Percentiles rank a stretch among this genome's conserved stretches.
These are phyloP conservation scores for Gobius niger DNA, from an alignment of 2,113 vertebrate species.

Conservation along the genomic window DNA sequence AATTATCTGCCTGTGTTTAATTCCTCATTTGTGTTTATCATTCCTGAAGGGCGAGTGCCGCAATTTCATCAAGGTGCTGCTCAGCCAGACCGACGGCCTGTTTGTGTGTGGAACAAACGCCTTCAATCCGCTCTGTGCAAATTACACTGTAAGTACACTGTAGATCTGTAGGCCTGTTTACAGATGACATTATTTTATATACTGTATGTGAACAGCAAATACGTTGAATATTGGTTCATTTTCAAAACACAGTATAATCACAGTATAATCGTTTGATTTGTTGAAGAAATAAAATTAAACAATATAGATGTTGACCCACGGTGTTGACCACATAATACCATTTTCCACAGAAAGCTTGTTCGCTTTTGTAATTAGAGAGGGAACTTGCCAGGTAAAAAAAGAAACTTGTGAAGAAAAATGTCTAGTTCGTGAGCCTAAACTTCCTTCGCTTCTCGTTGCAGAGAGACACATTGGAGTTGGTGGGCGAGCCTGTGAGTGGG, in stretches of 20 bases:
- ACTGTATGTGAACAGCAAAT: neutral
- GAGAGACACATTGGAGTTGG: slow-evolving; percentile 89
- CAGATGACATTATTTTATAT: neutral
- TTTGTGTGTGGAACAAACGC: slow-evolving; percentile 97
- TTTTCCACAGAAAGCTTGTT: too few species aligned
- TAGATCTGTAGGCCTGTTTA: too few species aligned
- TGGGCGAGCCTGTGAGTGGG: slow-evolving; percentile 89
- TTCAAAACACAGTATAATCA: neutral
- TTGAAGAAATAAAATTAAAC: too few species aligned
- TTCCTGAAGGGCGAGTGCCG: slow-evolving; percentile 88
- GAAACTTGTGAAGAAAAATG: neutral
- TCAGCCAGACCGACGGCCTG: slow-evolving; percentile 84
- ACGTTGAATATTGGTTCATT: neutral
- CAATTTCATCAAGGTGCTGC: slow-evolving; percentile 95
- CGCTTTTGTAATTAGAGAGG: too few species aligned
- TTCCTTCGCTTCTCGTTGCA: slow-evolving; percentile 48
- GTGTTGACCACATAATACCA: too few species aligned
- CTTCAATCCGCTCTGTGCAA: slow-evolving; percentile 94
- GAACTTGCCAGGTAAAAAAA: too few species aligned
- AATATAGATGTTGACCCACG: too few species aligned
- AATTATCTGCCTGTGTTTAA: slow-evolving; percentile 23
- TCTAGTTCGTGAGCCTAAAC: neutral
- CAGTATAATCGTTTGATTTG: neutral
- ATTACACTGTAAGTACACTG: slow-evolving; percentile 90
- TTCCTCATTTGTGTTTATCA: slow-evolving; percentile 12